Percentiles rank a stretch among this genome's conserved stretches.
phyloP scores from a whole-genome alignment of 1,140 invertebrate species.

The Caenorhabditis elegans region DNA sequence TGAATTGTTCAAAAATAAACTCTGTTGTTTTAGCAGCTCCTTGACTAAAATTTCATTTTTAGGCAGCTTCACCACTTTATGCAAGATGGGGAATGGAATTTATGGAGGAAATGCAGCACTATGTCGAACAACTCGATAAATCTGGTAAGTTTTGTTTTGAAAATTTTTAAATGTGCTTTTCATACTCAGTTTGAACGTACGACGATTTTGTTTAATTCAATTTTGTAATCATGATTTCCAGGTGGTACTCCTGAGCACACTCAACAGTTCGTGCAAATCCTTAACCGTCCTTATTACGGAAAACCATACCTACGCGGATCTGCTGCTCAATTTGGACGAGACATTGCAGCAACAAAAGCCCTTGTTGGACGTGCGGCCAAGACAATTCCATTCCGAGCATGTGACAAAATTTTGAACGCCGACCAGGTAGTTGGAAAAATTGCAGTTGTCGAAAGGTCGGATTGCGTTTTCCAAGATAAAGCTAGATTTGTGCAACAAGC shows the following conservation, averaged over 20 bases:
- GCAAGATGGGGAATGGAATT: conserved; percentile 89
- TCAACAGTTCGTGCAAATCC: conserved; percentile 19
- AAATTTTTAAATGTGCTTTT: too few relatives aligned
- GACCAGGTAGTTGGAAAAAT: conserved; percentile 76
- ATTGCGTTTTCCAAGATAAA: conserved; percentile 94
- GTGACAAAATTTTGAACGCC: conserved; percentile 73
- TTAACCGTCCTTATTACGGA: conserved; percentile 19
- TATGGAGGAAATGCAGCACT: conserved; percentile 91
- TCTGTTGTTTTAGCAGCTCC: too few relatives aligned
- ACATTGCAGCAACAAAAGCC: conserved; percentile 40
- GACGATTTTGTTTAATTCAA: too few relatives aligned
- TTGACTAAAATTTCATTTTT: too few relatives aligned
- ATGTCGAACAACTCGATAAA: conserved; percentile 39
- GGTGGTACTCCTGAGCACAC: background rate
- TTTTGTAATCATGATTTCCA: too few relatives aligned
- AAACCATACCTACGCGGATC: conserved; percentile 31
- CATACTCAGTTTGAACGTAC: too few relatives aligned
- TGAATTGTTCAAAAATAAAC: too few relatives aligned
- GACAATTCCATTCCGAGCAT: conserved; percentile 79
- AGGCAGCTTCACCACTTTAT: conserved; percentile 81
- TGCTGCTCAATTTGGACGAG: conserved; percentile 43
- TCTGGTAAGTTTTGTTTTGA: background rate
- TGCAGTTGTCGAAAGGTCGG: conserved; percentile 80
- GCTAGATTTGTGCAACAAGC: conserved; percentile 76
- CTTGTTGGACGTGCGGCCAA: conserved; percentile 77